Evolutionary conservation across 2,113 vertebrate species (phyloP), one percentile per base, ranked within the genome.

Genomic region (Xenopus tropicalis): DNA sequence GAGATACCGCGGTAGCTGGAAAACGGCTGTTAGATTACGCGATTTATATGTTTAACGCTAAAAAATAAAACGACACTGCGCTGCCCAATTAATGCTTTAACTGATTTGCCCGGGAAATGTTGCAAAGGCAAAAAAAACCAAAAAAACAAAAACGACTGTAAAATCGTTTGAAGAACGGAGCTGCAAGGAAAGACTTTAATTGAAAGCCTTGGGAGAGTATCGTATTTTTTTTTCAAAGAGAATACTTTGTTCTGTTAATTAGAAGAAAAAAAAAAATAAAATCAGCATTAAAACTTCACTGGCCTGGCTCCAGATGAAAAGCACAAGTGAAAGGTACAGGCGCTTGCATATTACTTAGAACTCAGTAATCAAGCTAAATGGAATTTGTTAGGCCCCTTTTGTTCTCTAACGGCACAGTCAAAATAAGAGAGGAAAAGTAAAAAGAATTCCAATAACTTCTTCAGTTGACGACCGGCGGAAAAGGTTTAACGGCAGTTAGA

Each of bases 51-150:
- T 78, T 51, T 77, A 82, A 71, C 52, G 68, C 48, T 77, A 61
- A 71, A 79, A 78, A 84, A 56, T 14, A 48, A 48, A 54, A 54
- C n/a, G 82, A 73, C 71, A 79, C 79, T 51, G 22, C 16, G 57
- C 82, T 62, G 81, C 77, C 46, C 78, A 84, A 81, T 77, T 81
- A 84, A 80, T 71, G 70, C 75, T 77, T 80, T 82, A 88, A 88
- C 83, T 84, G 81, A 83, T 86, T 86, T 88, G 81, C 71, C 83
- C 70, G 21, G 81, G 78, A 80, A 83, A 64, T 79, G 82, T 25
- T 17, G 0, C 19, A 79, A 61, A 77, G 76, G 78, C 29, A 37
- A 77, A 59, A n/a, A n/a, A n/a, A n/a, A n/a, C n/a, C n/a, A n/a
- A n/a, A n/a, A n/a, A 43, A 82, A 16, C 25, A 83, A 80, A 78